These are phyloP conservation scores for Euplagia quadripunctaria DNA, from an alignment of 2,888 invertebrate genomes.

Conservation along the genomic window DNA sequence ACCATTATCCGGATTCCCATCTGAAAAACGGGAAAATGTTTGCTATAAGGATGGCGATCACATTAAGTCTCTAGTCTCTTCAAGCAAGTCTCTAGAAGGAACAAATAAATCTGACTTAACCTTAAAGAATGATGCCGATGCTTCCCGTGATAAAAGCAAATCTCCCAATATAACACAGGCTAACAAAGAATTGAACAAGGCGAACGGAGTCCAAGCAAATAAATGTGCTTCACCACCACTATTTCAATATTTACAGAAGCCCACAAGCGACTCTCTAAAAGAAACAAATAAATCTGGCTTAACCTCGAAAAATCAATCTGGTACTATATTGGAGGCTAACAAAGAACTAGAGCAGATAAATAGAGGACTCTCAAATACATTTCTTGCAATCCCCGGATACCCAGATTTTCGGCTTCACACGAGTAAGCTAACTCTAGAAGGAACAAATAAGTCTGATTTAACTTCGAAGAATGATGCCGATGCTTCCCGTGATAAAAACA, in stretches of 20 bases:
- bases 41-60: background rate
- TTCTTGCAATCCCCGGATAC: background rate
- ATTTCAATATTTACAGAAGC: background rate
- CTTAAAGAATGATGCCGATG: background rate
- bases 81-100: background rate
- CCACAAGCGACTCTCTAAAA: background rate
- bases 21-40: background rate
- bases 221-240: background rate
- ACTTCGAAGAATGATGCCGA: background rate
- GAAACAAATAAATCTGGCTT: background rate
- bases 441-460: background rate
- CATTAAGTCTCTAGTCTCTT: background rate
- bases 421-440: background rate
- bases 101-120: background rate
- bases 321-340: background rate
- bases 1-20: background rate
- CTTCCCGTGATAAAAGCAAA: background rate
- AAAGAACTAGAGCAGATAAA: background rate
- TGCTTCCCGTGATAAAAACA: background rate
- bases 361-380: background rate
- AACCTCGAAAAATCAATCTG: too few relatives aligned
- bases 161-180: background rate
- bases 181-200: background rate
- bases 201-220: background rate
- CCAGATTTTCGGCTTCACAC: background rate